Conservation (phyloP, 2,888 invertebrate genomes). For the Rhamphomyia laevipes region DNA sequence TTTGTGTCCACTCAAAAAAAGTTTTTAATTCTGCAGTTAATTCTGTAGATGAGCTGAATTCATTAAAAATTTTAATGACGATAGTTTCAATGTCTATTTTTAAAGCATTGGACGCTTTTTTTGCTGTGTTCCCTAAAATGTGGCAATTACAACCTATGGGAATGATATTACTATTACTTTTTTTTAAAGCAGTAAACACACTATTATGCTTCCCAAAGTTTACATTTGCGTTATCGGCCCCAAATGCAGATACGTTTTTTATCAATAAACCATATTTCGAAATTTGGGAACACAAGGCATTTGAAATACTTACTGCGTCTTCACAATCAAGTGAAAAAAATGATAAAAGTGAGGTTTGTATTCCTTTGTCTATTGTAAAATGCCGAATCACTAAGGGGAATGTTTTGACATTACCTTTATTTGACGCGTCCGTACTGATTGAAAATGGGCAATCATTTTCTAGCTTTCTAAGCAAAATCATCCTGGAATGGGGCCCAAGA, state of each 20-base stretch:
- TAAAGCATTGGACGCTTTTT: neutral
- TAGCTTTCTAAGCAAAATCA: neutral
- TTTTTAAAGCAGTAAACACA: constrained; percentile 2
- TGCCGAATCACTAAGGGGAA: constrained; percentile 2
- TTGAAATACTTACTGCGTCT: constrained; percentile 1
- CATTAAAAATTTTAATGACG: constrained; percentile 1
- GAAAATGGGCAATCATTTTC: constrained; percentile 1
- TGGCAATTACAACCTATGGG: constrained; percentile 1
- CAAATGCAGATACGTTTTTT: constrained; percentile 3
- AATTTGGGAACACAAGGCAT: neutral
- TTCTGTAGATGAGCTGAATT: constrained; percentile 2
- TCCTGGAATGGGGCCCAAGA: neutral
- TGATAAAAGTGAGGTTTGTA: neutral
- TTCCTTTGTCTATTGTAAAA: constrained; percentile 1
- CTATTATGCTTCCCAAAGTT: constrained; percentile 2
- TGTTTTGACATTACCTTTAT: constrained; percentile 2
- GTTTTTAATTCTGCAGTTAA: constrained; percentile 1
- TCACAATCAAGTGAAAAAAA: constrained; percentile 3
- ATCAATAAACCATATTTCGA: neutral
- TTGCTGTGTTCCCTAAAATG: neutral
- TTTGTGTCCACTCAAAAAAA: constrained; percentile 4
- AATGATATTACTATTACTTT: constrained; percentile 1
- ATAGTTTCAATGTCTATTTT: constrained; percentile 1
- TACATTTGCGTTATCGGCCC: constrained; percentile 1
- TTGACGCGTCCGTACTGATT: constrained; percentile 1